Percentiles rank a stretch among this genome's conserved stretches.
Evolutionary conservation across 2,888 invertebrate species (phyloP).

Genomic region (Xiphydria camelus): DNA sequence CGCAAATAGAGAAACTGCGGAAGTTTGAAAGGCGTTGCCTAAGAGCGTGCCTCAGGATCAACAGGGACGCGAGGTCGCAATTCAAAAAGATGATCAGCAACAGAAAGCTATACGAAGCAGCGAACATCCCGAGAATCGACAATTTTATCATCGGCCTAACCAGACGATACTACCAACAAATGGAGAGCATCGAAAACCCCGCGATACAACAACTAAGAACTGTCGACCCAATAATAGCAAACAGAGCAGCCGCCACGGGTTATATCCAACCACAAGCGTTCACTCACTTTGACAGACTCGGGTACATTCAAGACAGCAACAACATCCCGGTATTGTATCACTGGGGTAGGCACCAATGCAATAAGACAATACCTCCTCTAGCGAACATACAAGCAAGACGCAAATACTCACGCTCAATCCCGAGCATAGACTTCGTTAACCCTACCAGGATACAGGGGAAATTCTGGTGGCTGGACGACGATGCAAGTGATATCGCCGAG

Average conservation of each 20-base stretch:
- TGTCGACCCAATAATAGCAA: no score
- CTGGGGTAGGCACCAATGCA: background rate
- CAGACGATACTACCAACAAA: slow-evolving; percentile 16
- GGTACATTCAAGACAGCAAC: background rate
- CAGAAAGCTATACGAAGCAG: slow-evolving; percentile 11
- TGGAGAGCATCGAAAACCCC: background rate
- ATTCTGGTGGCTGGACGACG: no score
- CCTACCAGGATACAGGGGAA: no score
- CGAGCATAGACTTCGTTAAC: no score
- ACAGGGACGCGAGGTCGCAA: slow-evolving; percentile 1
- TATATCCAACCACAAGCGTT: background rate
- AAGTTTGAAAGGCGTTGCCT: slow-evolving; percentile 18
- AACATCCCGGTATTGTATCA: background rate
- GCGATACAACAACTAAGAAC: background rate
- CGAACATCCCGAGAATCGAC: slow-evolving; percentile 12
- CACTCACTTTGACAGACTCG: background rate
- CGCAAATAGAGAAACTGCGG: slow-evolving; percentile 21
- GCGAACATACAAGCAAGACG: no score
- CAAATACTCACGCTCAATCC: no score
- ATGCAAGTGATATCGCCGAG: no score
- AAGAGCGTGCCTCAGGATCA: background rate
- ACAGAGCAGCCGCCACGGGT: background rate
- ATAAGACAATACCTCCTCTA: background rate
- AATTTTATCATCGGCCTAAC: slow-evolving; percentile 9
- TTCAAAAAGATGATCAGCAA: slow-evolving; percentile 7